A percentile compares a stretch with the other conserved stretches of the same genome.
These are phyloP conservation scores for Crotalus viridis DNA, from an alignment of 2,113 vertebrate genomes.

Conservation along the genomic window DNA sequence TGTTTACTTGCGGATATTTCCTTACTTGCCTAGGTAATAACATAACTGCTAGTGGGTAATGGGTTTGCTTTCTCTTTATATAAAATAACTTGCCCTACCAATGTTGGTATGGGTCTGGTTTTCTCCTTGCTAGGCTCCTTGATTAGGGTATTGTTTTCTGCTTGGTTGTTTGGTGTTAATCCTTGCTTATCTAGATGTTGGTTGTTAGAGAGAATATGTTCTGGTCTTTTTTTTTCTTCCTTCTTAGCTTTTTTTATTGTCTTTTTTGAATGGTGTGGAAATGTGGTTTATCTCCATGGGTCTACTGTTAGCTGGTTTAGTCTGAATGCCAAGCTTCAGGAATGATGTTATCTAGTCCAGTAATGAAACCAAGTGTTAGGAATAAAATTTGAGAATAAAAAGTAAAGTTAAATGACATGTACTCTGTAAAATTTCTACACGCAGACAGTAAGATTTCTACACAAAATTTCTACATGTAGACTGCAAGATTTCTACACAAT, in stretches of 20 bases:
- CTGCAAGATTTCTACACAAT: no score
- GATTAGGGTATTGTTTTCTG: neutral
- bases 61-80: neutral
- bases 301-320: neutral
- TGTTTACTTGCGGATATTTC: neutral
- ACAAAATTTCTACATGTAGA: no score
- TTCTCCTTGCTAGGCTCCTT: neutral
- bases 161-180: neutral
- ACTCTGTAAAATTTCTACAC: no score
- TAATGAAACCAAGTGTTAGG: neutral
- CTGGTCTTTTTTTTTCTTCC: neutral
- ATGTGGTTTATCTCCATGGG: neutral
- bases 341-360: neutral
- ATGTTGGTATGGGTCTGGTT: neutral
- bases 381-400: no score
- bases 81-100: neutral
- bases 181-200: neutral
- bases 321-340: neutral
- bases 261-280: neutral
- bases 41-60: neutral
- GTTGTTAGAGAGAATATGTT: neutral
- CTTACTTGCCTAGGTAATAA: neutral
- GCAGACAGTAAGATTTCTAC: no score
- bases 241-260: neutral
- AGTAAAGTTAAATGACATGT: no score